phyloP scores from a whole-genome alignment of 2,113 vertebrate species.

The Silurus asotus region DNA sequence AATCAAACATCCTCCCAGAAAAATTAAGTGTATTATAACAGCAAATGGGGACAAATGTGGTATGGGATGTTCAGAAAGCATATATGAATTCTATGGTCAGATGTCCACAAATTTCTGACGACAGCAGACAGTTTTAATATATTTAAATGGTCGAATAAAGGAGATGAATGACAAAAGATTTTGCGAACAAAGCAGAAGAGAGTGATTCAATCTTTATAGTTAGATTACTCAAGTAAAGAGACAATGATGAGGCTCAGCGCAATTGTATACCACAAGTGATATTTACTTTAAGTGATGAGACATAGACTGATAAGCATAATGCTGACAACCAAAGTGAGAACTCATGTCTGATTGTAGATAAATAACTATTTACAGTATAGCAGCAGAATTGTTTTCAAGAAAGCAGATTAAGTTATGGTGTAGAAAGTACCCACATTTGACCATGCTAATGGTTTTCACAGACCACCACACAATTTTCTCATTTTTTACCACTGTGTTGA shows the following conservation, averaged over 20 bases:
- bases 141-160: background rate
- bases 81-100: too few relatives aligned
- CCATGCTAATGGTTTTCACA: background rate
- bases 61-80: too few relatives aligned
- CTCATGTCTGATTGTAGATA: too few relatives aligned
- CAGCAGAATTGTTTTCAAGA: too few relatives aligned
- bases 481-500: background rate
- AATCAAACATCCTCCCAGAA: too few relatives aligned
- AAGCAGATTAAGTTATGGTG: background rate
- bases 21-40: too few relatives aligned
- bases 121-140: background rate
- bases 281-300: too few relatives aligned
- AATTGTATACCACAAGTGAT: background rate
- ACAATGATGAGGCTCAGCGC: background rate
- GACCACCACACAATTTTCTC: background rate
- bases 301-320: too few relatives aligned
- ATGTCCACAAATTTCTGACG: background rate
- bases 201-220: background rate
- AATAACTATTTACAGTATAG: too few relatives aligned
- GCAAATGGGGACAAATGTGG: too few relatives aligned
- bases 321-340: too few relatives aligned
- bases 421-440: background rate
- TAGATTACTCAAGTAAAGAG: background rate
- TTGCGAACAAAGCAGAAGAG: background rate
- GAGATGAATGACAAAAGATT: background rate